phyloP scores from a whole-genome alignment of 2,888 invertebrate species.

The Pyrochroa serraticornis region DNA sequence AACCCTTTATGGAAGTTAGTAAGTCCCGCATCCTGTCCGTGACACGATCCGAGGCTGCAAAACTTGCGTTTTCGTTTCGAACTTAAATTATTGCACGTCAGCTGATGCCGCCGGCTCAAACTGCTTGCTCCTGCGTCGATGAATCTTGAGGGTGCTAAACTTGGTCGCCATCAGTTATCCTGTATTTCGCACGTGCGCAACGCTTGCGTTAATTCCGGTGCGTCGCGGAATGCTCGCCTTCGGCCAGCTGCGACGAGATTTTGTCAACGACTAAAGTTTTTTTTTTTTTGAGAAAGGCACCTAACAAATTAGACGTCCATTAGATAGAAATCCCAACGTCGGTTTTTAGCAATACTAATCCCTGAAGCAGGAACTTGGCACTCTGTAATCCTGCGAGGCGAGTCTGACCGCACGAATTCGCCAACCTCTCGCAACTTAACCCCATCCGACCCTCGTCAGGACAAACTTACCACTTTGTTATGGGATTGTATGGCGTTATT shows the following conservation, averaged over 20 bases:
- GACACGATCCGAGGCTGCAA: constrained; percentile 1
- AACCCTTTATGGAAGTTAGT: not conserved
- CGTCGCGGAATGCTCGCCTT: too few species aligned
- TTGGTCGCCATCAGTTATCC: too few species aligned
- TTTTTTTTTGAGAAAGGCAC: too few species aligned
- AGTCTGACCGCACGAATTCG: constrained; percentile 16
- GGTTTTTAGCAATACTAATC: constrained; percentile 8
- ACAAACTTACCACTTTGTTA: constrained; percentile 23
- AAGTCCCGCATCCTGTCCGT: constrained; percentile 10
- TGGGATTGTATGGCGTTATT: constrained; percentile 20
- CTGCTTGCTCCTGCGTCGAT: too few species aligned
- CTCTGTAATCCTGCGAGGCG: constrained; percentile 6
- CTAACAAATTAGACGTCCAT: not conserved
- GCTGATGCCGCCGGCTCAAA: not conserved
- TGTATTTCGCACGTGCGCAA: too few species aligned
- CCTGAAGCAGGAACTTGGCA: constrained; percentile 8
- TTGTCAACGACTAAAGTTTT: too few species aligned
- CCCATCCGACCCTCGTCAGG: constrained; percentile 22
- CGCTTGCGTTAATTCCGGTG: too few species aligned
- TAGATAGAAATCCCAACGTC: not conserved
- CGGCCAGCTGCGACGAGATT: too few species aligned
- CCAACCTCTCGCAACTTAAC: constrained; percentile 9
- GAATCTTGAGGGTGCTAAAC: too few species aligned
- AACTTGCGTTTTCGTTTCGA: constrained; percentile 6
- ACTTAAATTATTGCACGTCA: constrained; percentile 17